Evolutionary conservation across 2,888 invertebrate genomes (phyloP).

Genomic region (Drosophila anomalata): DNA sequence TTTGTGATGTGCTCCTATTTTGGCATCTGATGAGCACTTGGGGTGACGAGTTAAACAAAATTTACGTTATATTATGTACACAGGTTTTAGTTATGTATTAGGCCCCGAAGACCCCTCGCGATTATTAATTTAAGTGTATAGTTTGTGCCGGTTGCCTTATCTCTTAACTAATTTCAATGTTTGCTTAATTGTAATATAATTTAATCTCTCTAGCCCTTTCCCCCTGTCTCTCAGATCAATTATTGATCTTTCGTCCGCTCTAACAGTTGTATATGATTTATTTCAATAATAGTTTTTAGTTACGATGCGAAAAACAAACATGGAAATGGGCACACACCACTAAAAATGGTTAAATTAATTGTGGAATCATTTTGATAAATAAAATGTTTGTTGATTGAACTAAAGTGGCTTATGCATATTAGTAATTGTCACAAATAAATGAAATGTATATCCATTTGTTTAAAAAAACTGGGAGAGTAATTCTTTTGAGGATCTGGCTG

Average conservation of each 20-base stretch:
- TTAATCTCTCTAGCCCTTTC: conserved; percentile 28
- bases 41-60: conserved; percentile 44
- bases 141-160: conserved; percentile 65
- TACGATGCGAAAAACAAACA: conserved; percentile 4
- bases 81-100: conserved; percentile 50
- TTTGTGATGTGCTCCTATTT: conserved; percentile 93
- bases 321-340: conserved; percentile 12
- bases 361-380: conserved; percentile 15
- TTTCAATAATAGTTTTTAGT: conserved; percentile 2
- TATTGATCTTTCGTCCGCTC: conserved; percentile 20
- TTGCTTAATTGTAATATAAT: conserved; percentile 57
- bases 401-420: conserved; percentile 1
- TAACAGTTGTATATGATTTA: conserved; percentile 45
- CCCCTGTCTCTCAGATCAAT: conserved; percentile 6
- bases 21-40: conserved; percentile 87
- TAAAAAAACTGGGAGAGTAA: background rate
- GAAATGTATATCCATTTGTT: conserved; percentile 5
- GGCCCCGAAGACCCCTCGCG: conserved; percentile 7
- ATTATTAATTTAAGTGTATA: conserved; percentile 71
- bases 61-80: conserved; percentile 63
- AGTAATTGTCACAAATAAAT: conserved; percentile 12
- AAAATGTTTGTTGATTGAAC: conserved; percentile 13
- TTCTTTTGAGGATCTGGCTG: too few species aligned
- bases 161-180: conserved; percentile 42
- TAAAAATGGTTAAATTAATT: conserved; percentile 11